Evolutionary conservation across 2,113 vertebrate genomes (phyloP).

Genomic region (Indri indri): DNA sequence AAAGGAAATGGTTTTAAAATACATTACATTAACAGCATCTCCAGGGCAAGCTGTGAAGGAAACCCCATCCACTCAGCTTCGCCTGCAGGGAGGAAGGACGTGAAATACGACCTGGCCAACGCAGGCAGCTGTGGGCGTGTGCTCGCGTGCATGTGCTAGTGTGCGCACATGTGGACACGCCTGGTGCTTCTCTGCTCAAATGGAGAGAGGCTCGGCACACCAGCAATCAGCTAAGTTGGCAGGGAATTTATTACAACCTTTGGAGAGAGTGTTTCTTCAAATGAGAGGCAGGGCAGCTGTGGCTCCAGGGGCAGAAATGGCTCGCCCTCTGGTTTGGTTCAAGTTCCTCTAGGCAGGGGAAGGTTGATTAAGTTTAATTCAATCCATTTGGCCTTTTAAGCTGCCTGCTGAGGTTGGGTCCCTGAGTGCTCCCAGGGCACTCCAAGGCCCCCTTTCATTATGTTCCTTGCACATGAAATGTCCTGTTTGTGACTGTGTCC

Average conservation of each 20-base stretch:
- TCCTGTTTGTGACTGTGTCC: background rate
- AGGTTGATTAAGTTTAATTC: slow-evolving; percentile 30
- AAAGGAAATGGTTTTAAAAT: slow-evolving; percentile 50
- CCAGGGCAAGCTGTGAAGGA: slow-evolving; percentile 2
- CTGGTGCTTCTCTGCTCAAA: background rate
- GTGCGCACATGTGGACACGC: background rate
- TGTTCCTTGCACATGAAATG: background rate
- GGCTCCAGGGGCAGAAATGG: background rate
- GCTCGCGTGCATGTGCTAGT: background rate
- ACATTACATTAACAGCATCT: background rate
- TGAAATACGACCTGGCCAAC: background rate
- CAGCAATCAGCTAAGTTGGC: background rate
- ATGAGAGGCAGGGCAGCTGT: background rate
- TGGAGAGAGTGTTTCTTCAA: background rate
- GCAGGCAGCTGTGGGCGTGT: background rate
- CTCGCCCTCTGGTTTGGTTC: background rate
- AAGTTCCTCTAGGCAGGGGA: background rate
- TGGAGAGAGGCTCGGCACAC: background rate
- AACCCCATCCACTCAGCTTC: background rate
- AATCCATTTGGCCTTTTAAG: background rate
- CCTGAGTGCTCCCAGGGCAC: background rate
- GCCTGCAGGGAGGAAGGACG: background rate
- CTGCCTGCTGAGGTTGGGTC: background rate
- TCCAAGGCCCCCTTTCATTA: background rate
- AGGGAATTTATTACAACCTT: background rate